Base-by-base conservation (phyloP, 2,888 invertebrate genomes). In the Orchesellides sinensis region DNA sequence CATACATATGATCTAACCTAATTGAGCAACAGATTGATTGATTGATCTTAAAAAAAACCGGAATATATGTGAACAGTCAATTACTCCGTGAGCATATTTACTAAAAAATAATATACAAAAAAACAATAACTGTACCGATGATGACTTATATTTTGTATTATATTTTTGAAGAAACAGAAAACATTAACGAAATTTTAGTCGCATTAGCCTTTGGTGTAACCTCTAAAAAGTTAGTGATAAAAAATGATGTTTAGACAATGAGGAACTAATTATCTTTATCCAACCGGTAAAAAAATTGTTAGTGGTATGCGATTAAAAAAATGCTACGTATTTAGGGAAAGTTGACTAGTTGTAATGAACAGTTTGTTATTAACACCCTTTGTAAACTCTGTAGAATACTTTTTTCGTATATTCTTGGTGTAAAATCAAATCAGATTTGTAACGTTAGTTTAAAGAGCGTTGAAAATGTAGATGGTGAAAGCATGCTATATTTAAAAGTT, bases 91-190 rank as follows among this genome's bases (percentile, higher is more conserved):
- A 40, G 63, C 63, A 40, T 63, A 63, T n/a, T 59, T 52, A 52
- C 47, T n/a, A n/a, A n/a, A n/a, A n/a, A n/a, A n/a, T n/a, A 40
- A 40, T 40, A 40, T 54, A 54, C 59, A n/a, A 68, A 68, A 63
- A 77, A 79, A 80, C 72, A 80, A 66, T 59, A 80, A 80, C 47
- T 40, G 72, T 66, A 80, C 72, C 65, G 56, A 68, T 78, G 70
- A 72, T 65, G 72, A 79, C 72, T 72, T 80, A 80, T 80, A 79
- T 79, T 79, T 79, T 79, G 72, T 79, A 79, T 79, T 79, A 79
- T 79, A 79, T 79, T 79, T 79, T 79, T 79, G 79, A 72, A 79
- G 68, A 68, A 66, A 66, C 47, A 61, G 56, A 68, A 74, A 65
- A 74, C 47, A 61, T 63, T 61, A 78, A 59, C 59, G 52, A 69